Evolutionary conservation across 2,888 invertebrate genomes (phyloP).

Genomic region (Trichacis sp.): DNA sequence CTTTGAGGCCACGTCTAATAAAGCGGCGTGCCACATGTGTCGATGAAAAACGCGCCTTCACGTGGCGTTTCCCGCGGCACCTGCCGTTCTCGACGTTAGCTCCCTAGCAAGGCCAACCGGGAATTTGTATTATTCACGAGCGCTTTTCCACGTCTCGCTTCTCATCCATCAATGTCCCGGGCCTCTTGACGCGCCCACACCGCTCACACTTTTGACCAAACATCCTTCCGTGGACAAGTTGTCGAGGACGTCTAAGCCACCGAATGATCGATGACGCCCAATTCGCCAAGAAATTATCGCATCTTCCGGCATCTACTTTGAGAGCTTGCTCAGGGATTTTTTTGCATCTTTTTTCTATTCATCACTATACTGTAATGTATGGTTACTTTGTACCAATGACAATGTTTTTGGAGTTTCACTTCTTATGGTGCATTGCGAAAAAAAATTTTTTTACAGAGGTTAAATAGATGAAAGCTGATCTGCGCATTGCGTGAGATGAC

Average conservation of each 20-base stretch:
- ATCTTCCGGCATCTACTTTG: not conserved
- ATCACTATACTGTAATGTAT: too few species aligned
- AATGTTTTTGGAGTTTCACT: too few species aligned
- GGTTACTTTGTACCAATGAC: too few species aligned
- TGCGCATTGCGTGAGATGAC: too few species aligned
- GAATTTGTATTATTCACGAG: slow-evolving; percentile 7
- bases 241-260: slow-evolving; percentile 11
- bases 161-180: slow-evolving; percentile 40
- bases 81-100: not conserved
- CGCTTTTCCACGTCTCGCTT: slow-evolving; percentile 32
- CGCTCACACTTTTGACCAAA: slow-evolving; percentile 1
- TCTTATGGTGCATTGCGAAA: too few species aligned
- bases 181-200: not conserved
- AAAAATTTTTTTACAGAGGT: too few species aligned
- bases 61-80: slow-evolving; percentile 2
- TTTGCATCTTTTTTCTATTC: too few species aligned
- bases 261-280: slow-evolving; percentile 18
- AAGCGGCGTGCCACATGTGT: not conserved
- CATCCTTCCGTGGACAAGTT: slow-evolving; percentile 7
- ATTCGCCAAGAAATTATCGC: slow-evolving; percentile 9
- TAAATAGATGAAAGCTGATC: too few species aligned
- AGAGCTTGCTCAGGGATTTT: too few species aligned
- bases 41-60: slow-evolving; percentile 4
- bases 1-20: not conserved
- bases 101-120: too few species aligned